Evolutionary conservation across 2,888 invertebrate species (phyloP).

Genomic region (Campopleginae sp.): DNA sequence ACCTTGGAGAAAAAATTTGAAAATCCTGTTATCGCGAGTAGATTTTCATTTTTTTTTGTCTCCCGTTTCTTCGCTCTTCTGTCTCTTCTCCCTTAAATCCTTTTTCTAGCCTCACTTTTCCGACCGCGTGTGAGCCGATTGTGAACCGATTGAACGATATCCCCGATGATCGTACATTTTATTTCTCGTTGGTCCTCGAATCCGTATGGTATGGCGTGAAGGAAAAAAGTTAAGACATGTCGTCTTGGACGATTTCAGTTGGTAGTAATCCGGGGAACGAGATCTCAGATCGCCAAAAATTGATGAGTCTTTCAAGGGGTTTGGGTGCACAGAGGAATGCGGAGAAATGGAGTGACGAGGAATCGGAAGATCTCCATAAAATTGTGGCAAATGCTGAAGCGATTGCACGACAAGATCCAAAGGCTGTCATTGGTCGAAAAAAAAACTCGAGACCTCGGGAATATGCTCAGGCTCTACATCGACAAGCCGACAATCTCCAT

Average conservation of each 20-base stretch:
- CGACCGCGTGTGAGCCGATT: neutral
- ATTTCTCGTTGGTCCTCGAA: neutral
- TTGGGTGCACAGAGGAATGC: neutral
- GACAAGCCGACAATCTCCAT: constrained; percentile 77
- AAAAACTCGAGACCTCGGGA: constrained; percentile 62
- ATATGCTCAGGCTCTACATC: constrained; percentile 76
- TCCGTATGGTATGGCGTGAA: constrained; percentile 13
- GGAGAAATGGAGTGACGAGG: constrained; percentile 38
- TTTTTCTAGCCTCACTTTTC: constrained; percentile 13
- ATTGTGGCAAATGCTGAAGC: constrained; percentile 72
- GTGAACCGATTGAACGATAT: neutral
- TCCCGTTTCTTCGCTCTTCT: constrained; percentile 28
- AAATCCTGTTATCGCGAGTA: constrained; percentile 41
- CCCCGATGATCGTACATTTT: neutral
- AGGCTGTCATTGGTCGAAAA: constrained; percentile 48
- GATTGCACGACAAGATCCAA: constrained; percentile 68
- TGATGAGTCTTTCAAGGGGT: constrained; percentile 2
- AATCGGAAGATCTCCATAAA: constrained; percentile 71
- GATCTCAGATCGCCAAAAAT: constrained; percentile 6
- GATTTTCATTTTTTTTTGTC: constrained; percentile 18
- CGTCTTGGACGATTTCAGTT: constrained; percentile 24
- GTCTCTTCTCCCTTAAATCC: constrained; percentile 20
- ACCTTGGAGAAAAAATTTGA: constrained; percentile 28
- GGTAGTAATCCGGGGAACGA: constrained; percentile 19
- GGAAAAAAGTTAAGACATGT: constrained; percentile 24